Evolutionary conservation across 2,113 vertebrate genomes (phyloP), one percentile per base, ranked within the genome.

Genomic region (Acrocephalus kingi): DNA sequence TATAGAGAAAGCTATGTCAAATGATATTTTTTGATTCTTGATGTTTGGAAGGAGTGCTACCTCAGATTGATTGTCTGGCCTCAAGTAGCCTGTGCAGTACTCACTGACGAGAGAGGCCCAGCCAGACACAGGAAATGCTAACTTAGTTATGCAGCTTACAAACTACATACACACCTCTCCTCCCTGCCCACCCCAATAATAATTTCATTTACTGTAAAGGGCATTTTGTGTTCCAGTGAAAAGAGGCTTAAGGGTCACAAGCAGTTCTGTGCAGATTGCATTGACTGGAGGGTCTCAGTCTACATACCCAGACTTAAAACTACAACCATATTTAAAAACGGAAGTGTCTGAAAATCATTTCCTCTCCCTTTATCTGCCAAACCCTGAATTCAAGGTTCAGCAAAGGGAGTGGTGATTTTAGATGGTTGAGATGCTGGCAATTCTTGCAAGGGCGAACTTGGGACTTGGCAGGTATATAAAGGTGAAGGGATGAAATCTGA

Each of bases 381-480:
- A 74, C 78, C 52, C 61, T 56, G 52, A 81, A 93, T 84, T 81
- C 52, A 56, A 51, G 74, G 64, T 90, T 93, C 67, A 93, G 15
- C 28, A 54, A 72, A 92, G 92, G 92, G 94, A 94, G 88, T 95
- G 85, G 84, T 76, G 48, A 64, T 88, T 95, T 93, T 90, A 90
- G 93, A 84, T 90, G 72, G 76, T 54, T 95, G 79, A 92, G 79
- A 81, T 96, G 56, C 69, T 93, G 90, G 94, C 92, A 92, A 17
- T 48, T 46, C 56, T 74, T 86, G 7, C n/a, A 78, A 73, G 52
- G 88, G 72, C n/a, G 67, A 74, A 41, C 35, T 43, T 13, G 4
- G 56, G 56, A 92, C 73, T 96, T 96, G 94, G 94, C 92, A 81
- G 82, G 79, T 95, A 35, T 84, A 86, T 91, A 63, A 95, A 96